Conservation (phyloP, 2,888 invertebrate genomes). For the Melanargia galathea region DNA sequence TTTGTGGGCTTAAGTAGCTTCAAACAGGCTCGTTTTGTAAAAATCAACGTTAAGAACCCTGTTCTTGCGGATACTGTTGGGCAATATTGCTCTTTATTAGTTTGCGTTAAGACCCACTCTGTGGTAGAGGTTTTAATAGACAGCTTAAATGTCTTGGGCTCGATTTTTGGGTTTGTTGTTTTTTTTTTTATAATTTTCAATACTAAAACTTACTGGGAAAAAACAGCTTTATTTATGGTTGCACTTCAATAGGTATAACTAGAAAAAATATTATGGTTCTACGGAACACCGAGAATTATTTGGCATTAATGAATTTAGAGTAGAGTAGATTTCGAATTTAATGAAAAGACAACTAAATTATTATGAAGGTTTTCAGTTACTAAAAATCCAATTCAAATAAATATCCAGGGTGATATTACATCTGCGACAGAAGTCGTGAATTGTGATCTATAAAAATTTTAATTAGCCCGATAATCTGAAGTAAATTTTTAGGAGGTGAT, state of each 20-base stretch:
- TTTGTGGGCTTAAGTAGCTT: slow-evolving; percentile 44
- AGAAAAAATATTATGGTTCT: too few relatives aligned
- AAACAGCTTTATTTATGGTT: too few relatives aligned
- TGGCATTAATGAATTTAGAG: too few relatives aligned
- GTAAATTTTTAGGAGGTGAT: too few relatives aligned
- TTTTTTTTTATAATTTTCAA: neutral
- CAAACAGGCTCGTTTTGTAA: slow-evolving; percentile 41
- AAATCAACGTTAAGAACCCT: slow-evolving; percentile 34
- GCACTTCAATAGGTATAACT: too few relatives aligned
- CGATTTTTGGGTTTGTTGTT: neutral
- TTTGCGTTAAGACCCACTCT: neutral
- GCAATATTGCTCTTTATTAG: slow-evolving; percentile 12
- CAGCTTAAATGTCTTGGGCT: neutral
- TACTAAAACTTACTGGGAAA: too few relatives aligned
- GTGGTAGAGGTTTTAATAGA: neutral
- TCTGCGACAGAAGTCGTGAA: slow-evolving; percentile 31
- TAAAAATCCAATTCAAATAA: slow-evolving; percentile 13
- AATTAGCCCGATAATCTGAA: too few relatives aligned
- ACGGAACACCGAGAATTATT: too few relatives aligned
- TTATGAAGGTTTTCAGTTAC: neutral
- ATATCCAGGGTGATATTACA: slow-evolving; percentile 12
- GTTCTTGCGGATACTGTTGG: slow-evolving; percentile 6
- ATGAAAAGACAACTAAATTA: too few relatives aligned
- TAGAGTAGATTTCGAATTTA: too few relatives aligned
- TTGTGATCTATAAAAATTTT: slow-evolving; percentile 52